Base-by-base conservation (phyloP, 2,797 vertebrate species). In the Schizothorax lantsangensis region DNA sequence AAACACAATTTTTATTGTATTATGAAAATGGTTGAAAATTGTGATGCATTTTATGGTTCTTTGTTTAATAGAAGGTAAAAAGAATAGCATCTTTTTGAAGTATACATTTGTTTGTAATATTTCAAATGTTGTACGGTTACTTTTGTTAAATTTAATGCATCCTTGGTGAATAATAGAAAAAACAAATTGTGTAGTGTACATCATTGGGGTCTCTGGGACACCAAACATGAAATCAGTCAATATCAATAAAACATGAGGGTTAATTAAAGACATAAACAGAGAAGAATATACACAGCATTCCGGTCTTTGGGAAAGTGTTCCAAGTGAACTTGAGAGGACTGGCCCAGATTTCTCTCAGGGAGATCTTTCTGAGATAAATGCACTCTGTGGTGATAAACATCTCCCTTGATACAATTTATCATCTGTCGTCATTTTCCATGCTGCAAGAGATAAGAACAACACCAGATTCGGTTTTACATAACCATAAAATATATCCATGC, bases 321-420 rank as follows among this genome's bases (percentile, higher is more conserved):
- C 88, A 85, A 85, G 88, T 81, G 85, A 90, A 90, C 90, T 91
- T 90, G 90, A 90, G 89, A 77, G 52, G 17, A n/a, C 43, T 89
- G 89, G 71, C 88, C 88, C 84, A 88, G 87, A 90, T 91, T 88
- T 87, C 43, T 59, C 79, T 84, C 38, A 47, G 64, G 75, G 84
- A 88, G 88, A 92, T 89, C 74, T 74, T 85, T 72, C 23, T 0
- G 30, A 83, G 90, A 90, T 90, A 89, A 91, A 91, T 86, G 84
- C 84, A 40, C 72, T 78, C 62, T 10, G 40, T 38, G 84, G 33
- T 90, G 90, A 92, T 91, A 91, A 88, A 90, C 90, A 90, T 91
- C 90, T 90, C 87, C 85, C 88, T 57, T 81, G 79, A 84, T 81
- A 84, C 89, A 81, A 88, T 89, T 91, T 80, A 92, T 92, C 89